Conservation (phyloP, 2,888 invertebrate species). For the Clistopyga incitator region DNA sequence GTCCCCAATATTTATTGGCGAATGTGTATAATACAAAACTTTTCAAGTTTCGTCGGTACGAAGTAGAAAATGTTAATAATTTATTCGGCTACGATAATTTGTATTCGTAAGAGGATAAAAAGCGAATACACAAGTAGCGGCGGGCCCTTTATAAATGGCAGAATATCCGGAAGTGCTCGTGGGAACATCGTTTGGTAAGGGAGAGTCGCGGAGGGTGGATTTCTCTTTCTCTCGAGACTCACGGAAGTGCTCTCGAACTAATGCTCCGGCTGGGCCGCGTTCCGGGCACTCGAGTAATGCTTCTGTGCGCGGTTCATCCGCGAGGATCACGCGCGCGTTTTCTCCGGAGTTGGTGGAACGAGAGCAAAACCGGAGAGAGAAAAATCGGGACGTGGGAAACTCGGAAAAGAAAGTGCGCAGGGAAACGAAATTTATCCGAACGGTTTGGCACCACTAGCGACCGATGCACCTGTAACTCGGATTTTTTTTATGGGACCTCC, state of each 20-base stretch:
- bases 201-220: slow-evolving; percentile 38
- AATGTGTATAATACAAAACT: too few species aligned
- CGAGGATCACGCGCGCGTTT: slow-evolving; percentile 35
- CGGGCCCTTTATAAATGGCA: slow-evolving; percentile 44
- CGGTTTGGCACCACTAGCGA: slow-evolving; percentile 59
- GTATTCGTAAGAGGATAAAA: not conserved
- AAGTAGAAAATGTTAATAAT: not conserved
- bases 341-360: slow-evolving; percentile 29
- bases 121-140: slow-evolving; percentile 11
- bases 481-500: slow-evolving; percentile 35
- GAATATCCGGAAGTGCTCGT: slow-evolving; percentile 59
- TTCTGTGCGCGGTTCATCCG: slow-evolving; percentile 50
- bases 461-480: slow-evolving; percentile 61
- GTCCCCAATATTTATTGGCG: not conserved
- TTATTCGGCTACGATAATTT: not conserved
- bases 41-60: too few species aligned
- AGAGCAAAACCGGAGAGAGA: not conserved
- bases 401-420: slow-evolving; percentile 29
- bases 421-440: slow-evolving; percentile 63
- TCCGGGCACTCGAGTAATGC: slow-evolving; percentile 55
- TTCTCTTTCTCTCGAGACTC: slow-evolving; percentile 53
- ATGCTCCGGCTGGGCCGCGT: slow-evolving; percentile 60
- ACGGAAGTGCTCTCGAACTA: slow-evolving; percentile 65
- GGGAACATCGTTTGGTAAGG: slow-evolving; percentile 57
- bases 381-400: slow-evolving; percentile 9